Evolutionary conservation across 2,888 invertebrate genomes (phyloP), one percentile per base, ranked within the genome.

Genomic region (Monoplex corrugatus): DNA sequence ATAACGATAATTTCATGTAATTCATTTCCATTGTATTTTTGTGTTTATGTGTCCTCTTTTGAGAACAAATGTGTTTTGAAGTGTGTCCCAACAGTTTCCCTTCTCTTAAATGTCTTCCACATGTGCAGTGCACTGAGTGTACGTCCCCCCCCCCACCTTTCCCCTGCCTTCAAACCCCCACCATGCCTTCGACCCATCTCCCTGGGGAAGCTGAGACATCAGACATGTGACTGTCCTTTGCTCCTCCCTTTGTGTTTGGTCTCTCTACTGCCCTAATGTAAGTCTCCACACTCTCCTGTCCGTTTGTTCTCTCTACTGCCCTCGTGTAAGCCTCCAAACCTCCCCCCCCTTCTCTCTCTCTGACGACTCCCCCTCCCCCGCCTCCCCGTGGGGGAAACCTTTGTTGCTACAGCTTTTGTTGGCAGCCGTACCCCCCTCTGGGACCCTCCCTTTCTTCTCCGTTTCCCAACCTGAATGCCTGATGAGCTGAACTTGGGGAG

Each of bases 331-430:
- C 43, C n/a, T 32, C 44, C 6, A 8, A 6, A 10, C 28, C 40
- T 10, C 3, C 28, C 80, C 40, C 80, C 83, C n/a, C n/a, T n/a
- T n/a, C n/a, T n/a, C 83, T 35, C 44, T 10, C 45, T 23, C 83
- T 78, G 16, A 82, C 38, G 45, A 82, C 82, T 44, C 63, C 84
- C 84, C 50, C 6, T 35, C 5, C 10, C n/a, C n/a, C n/a, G n/a
- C n/a, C n/a, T n/a, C n/a, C n/a, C n/a, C n/a, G n/a, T 57, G 23
- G 85, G 83, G 45, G 50, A 45, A 45, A 82, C 82, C 82, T 63
- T 85, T 85, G 85, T 85, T 57, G 63, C 57, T 57, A 63, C 85
- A 85, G 85, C 86, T 86, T 63, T 86, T 86, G 86, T 86, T 86
- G 86, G 86, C 86, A 86, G 78, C 38, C 35, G 68, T n/a, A 50